A percentile compares a stretch with the other conserved stretches of the same genome.
Evolutionary conservation across 1,140 invertebrate genomes (phyloP).

Genomic region (Rhopalosiphum padi): DNA sequence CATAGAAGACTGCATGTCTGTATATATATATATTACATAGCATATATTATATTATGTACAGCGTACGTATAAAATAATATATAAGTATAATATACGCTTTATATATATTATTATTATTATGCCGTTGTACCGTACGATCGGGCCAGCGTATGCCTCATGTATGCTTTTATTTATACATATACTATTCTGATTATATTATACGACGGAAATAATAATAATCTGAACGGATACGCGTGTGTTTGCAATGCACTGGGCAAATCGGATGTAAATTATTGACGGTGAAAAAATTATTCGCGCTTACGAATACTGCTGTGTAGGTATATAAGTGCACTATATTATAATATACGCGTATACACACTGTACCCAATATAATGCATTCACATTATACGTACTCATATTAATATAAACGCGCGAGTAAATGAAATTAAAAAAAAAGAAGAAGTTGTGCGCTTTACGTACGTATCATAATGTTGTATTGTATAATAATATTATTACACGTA

Average conservation of each 20-base stretch:
- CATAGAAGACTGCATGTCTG: neutral
- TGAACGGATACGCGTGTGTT: constrained; percentile 11
- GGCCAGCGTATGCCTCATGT: too few species aligned
- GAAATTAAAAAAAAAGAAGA: neutral
- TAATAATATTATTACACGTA: neutral
- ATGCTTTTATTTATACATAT: neutral
- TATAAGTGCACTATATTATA: neutral
- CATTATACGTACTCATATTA: neutral
- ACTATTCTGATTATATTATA: neutral
- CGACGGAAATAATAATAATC: neutral
- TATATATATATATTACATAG: too few species aligned
- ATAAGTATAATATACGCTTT: neutral
- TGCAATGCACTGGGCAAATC: neutral
- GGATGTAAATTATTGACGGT: neutral
- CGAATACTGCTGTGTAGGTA: neutral
- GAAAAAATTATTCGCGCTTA: neutral
- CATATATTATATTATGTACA: neutral
- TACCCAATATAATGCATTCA: too few species aligned
- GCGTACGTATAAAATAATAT: neutral
- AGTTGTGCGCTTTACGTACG: too few species aligned
- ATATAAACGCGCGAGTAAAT: neutral
- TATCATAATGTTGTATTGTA: too few species aligned
- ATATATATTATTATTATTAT: neutral
- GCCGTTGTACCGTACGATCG: neutral
- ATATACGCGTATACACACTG: too few species aligned